Percentiles rank a stretch among this genome's conserved stretches.
phyloP scores from a whole-genome alignment of 2,888 invertebrate species.

The Ptilodon capucinus region DNA sequence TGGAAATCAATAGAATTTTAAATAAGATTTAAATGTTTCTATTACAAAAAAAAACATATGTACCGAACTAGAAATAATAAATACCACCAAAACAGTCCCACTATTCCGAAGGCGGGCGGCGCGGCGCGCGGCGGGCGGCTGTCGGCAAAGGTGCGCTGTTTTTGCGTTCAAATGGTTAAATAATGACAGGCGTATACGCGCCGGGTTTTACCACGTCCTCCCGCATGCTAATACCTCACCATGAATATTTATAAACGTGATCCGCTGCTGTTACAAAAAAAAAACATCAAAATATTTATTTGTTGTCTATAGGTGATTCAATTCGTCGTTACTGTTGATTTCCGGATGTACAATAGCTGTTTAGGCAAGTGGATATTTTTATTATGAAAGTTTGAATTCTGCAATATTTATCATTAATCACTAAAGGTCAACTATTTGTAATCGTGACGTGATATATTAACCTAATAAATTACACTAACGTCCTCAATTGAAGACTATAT shows the following conservation, averaged over 20 bases:
- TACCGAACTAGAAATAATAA: constrained; percentile 6
- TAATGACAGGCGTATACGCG: constrained; percentile 69
- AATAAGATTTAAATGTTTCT: no score
- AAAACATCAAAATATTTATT: neutral
- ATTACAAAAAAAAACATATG: neutral
- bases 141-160: constrained; percentile 62
- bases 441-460: no score
- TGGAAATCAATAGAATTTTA: no score
- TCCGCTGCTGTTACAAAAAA: constrained; percentile 42
- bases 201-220: constrained; percentile 49
- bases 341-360: neutral
- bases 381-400: no score
- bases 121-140: constrained; percentile 29
- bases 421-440: no score
- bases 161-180: constrained; percentile 76
- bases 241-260: constrained; percentile 79
- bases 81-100: constrained; percentile 24
- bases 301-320: neutral
- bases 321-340: neutral
- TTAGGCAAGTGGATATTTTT: no score
- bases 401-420: no score
- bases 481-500: no score
- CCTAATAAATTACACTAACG: no score
- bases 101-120: constrained; percentile 8
- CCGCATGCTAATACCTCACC: constrained; percentile 70